phyloP scores from a whole-genome alignment of 1,140 invertebrate species.

The Drosophila varians region DNA sequence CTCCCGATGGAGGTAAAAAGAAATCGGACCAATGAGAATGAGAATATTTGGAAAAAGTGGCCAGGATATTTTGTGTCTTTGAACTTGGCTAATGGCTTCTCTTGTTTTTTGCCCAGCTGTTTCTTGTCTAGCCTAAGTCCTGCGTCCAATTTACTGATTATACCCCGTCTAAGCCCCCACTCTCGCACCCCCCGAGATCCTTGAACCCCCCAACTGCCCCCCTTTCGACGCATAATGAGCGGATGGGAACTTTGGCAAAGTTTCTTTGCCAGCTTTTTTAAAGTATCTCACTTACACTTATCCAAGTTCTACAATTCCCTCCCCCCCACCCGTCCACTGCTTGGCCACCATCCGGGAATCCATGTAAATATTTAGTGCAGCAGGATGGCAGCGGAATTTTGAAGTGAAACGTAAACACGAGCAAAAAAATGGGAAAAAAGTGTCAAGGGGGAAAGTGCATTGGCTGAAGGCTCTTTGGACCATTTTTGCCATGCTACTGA shows the following conservation, averaged over 20 bases:
- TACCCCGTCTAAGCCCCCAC: conserved; percentile 5
- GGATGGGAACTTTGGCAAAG: conserved; percentile 32
- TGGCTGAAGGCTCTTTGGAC: conserved; percentile 27
- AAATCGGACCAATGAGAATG: no score
- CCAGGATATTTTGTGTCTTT: neutral
- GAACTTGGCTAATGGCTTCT: conserved; percentile 7
- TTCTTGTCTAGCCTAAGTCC: conserved; percentile 14
- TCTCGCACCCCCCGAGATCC: no score
- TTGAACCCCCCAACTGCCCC: neutral
- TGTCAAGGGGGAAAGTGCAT: conserved; percentile 66
- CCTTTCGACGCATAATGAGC: conserved; percentile 43
- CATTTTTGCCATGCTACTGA: neutral
- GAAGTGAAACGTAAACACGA: conserved; percentile 76
- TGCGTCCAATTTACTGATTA: conserved; percentile 40
- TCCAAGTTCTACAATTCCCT: neutral
- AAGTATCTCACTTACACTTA: conserved; percentile 67
- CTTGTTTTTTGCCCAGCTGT: conserved; percentile 13
- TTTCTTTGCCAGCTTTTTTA: conserved; percentile 39
- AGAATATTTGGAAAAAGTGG: no score
- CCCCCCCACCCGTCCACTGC: no score
- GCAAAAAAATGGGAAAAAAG: conserved; percentile 51
- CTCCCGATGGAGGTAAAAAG: no score
- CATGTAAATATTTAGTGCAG: conserved; percentile 77
- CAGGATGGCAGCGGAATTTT: conserved; percentile 67
- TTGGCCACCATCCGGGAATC: neutral